Conservation (phyloP, 2,797 vertebrate species). For the Lutjanus argentimaculatus region DNA sequence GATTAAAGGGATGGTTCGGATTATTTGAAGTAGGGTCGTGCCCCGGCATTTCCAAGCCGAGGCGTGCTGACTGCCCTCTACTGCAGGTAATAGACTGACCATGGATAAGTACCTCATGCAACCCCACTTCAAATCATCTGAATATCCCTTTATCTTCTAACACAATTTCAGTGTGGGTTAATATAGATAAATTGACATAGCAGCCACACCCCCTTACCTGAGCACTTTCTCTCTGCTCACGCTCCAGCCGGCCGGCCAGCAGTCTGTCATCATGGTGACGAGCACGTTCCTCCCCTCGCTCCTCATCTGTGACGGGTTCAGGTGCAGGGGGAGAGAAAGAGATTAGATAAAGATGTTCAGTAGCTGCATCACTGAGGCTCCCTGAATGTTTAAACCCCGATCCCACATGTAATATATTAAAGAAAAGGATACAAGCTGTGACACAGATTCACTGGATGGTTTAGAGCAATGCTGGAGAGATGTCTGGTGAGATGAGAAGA, state of each 20-base stretch:
- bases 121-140: no score
- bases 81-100: no score
- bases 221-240: constrained; percentile 97
- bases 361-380: constrained; percentile 1
- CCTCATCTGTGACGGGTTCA: constrained; percentile 84
- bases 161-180: background rate
- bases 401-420: background rate
- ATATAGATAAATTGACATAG: background rate
- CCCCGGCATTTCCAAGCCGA: no score
- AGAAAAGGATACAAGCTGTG: background rate
- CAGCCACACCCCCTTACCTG: constrained; percentile 84
- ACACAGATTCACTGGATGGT: background rate
- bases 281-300: constrained; percentile 89
- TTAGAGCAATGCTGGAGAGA: background rate
- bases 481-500: background rate
- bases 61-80: no score
- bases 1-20: no score
- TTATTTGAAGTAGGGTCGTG: no score
- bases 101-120: no score
- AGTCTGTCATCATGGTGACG: constrained; percentile 92
- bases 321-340: background rate
- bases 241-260: constrained; percentile 90
- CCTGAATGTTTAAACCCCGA: constrained; percentile 3
- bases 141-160: background rate
- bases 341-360: constrained; percentile 28